Percentiles rank a stretch among this genome's conserved stretches.
phyloP scores from a whole-genome alignment of 2,113 vertebrate species.

The Mungos mungo region DNA sequence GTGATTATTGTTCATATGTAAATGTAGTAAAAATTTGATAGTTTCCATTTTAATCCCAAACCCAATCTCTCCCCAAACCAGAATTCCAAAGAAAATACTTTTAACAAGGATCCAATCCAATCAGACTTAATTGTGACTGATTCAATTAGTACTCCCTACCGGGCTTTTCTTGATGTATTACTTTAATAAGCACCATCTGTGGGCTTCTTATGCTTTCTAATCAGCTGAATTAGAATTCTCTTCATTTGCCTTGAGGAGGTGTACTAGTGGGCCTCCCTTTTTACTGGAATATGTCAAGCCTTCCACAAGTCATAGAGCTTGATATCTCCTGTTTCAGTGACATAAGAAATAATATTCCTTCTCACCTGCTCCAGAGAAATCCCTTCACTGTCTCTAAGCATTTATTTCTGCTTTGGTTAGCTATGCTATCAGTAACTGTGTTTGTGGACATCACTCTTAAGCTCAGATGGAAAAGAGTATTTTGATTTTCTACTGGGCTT shows the following conservation, averaged over 20 bases:
- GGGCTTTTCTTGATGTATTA: background rate
- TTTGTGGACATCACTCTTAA: background rate
- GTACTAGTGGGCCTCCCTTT: background rate
- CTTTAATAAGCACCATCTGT: background rate
- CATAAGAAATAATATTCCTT: background rate
- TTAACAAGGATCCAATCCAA: background rate
- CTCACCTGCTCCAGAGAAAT: background rate
- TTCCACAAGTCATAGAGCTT: background rate
- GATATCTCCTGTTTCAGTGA: background rate
- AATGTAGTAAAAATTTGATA: background rate
- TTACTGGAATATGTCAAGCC: background rate
- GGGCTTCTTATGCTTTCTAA: background rate
- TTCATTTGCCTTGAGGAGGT: background rate
- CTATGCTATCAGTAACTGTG: background rate
- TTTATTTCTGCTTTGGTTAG: background rate
- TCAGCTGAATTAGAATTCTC: background rate
- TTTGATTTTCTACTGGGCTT: conserved; percentile 1
- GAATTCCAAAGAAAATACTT: conserved; percentile 17
- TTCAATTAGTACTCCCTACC: background rate
- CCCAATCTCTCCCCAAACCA: background rate
- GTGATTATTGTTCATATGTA: background rate
- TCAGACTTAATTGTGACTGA: background rate
- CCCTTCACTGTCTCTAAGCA: background rate
- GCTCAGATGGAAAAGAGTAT: background rate
- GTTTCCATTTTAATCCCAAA: background rate